Percentiles rank a stretch among this genome's conserved stretches.
Conservation (phyloP, 2,888 invertebrate species). For the Polyommatus icarus region DNA sequence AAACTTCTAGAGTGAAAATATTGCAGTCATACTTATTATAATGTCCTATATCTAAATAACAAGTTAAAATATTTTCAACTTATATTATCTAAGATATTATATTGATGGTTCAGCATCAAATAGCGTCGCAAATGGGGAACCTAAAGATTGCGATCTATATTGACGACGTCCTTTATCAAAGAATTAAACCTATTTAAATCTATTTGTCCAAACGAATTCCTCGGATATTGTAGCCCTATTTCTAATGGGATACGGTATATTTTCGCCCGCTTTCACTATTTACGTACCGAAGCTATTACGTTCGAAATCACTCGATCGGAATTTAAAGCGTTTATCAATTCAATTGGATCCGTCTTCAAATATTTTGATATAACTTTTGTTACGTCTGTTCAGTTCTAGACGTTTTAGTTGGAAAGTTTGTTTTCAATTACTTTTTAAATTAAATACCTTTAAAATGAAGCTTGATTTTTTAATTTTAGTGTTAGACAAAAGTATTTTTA, state of each 20-base stretch:
- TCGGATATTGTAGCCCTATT: conserved; percentile 13
- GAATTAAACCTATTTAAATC: conserved; percentile 22
- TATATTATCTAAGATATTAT: neutral
- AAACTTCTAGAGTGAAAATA: too few relatives aligned
- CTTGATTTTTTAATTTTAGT: neutral
- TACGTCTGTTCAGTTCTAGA: neutral
- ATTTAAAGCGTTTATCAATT: conserved; percentile 42
- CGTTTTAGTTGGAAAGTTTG: conserved; percentile 10
- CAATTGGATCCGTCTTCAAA: conserved; percentile 41
- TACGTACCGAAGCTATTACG: conserved; percentile 36
- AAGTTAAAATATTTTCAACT: neutral
- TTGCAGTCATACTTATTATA: too few relatives aligned
- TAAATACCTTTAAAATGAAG: neutral
- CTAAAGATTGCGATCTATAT: neutral
- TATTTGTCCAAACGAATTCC: conserved; percentile 8
- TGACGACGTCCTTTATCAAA: conserved; percentile 13
- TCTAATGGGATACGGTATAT: neutral
- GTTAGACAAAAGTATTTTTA: neutral
- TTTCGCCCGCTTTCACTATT: neutral
- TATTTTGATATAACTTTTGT: conserved; percentile 39
- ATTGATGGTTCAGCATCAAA: neutral
- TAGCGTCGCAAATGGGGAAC: neutral
- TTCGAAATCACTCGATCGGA: conserved; percentile 39
- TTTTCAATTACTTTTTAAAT: conserved; percentile 1
- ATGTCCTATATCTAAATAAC: too few relatives aligned